Conservation (phyloP, 2,888 invertebrate genomes). For the Drosophila basisetae region DNA sequence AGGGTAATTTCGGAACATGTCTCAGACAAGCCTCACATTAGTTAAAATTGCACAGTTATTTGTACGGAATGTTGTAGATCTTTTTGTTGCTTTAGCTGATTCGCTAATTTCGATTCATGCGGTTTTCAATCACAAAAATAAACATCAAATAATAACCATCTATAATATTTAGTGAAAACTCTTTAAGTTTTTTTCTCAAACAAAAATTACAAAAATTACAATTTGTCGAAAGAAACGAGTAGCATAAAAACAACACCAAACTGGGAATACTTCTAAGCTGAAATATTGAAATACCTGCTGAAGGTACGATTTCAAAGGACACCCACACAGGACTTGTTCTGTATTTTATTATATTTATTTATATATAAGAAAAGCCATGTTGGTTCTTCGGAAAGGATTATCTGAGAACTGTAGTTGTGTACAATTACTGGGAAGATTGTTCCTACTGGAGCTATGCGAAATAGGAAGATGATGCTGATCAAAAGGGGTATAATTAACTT, state of each 20-base stretch:
- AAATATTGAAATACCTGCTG: neutral
- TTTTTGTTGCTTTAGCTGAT: neutral
- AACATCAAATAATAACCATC: neutral
- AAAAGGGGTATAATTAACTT: neutral
- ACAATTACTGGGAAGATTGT: neutral
- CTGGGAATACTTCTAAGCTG: neutral
- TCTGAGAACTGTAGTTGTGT: too few species aligned
- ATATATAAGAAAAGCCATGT: too few species aligned
- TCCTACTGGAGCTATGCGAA: neutral
- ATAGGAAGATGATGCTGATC: neutral
- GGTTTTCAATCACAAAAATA: neutral
- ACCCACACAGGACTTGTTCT: neutral
- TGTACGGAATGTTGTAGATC: neutral
- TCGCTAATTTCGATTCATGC: neutral
- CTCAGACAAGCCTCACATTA: neutral
- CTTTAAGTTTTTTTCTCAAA: too few species aligned
- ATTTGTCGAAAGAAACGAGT: neutral
- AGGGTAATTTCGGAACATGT: neutral
- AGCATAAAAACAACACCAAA: neutral
- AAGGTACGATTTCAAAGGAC: neutral
- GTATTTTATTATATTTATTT: neutral
- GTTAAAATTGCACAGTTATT: neutral
- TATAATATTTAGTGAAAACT: neutral
- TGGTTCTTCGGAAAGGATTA: neutral
- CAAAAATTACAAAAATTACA: too few species aligned